Percentiles rank a stretch among this genome's conserved stretches.
Conservation (phyloP, 2,888 invertebrate species). For the Terebella lapidaria region DNA sequence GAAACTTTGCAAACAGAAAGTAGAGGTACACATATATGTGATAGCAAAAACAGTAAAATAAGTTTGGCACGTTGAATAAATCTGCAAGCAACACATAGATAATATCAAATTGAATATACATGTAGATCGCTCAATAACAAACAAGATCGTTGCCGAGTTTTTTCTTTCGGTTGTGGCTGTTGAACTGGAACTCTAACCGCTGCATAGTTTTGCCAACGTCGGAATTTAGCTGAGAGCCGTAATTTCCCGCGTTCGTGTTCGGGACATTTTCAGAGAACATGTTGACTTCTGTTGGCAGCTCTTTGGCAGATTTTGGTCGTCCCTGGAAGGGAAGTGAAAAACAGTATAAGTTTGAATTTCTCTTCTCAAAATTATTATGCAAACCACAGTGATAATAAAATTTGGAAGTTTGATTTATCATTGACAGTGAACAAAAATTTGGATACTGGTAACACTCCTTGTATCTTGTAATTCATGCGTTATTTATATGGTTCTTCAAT, state of each 20-base stretch:
- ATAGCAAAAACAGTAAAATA: too few relatives aligned
- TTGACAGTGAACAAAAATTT: not conserved
- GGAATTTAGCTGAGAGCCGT: constrained; percentile 38
- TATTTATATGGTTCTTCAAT: too few relatives aligned
- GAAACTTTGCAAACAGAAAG: too few relatives aligned
- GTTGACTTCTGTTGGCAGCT: constrained; percentile 37
- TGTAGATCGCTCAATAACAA: constrained; percentile 41
- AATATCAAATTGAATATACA: too few relatives aligned
- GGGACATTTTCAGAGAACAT: constrained; percentile 43
- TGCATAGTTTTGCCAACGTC: constrained; percentile 37
- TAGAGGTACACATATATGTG: too few relatives aligned
- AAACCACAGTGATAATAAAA: not conserved
- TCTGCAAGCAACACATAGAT: too few relatives aligned
- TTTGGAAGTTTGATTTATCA: not conserved
- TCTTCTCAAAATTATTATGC: not conserved
- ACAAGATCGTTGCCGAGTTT: constrained; percentile 42
- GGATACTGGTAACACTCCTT: too few relatives aligned
- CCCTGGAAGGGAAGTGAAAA: constrained; percentile 29
- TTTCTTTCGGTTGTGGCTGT: constrained; percentile 36
- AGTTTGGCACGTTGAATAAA: too few relatives aligned
- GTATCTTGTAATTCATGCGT: too few relatives aligned
- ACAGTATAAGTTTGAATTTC: not conserved
- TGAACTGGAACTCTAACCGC: constrained; percentile 42
- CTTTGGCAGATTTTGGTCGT: constrained; percentile 32
- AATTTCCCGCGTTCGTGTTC: constrained; percentile 49